Percentiles rank a stretch among this genome's conserved stretches.
phyloP scores from a whole-genome alignment of 2,113 vertebrate species.

The Cynopterus brachyotis region DNA sequence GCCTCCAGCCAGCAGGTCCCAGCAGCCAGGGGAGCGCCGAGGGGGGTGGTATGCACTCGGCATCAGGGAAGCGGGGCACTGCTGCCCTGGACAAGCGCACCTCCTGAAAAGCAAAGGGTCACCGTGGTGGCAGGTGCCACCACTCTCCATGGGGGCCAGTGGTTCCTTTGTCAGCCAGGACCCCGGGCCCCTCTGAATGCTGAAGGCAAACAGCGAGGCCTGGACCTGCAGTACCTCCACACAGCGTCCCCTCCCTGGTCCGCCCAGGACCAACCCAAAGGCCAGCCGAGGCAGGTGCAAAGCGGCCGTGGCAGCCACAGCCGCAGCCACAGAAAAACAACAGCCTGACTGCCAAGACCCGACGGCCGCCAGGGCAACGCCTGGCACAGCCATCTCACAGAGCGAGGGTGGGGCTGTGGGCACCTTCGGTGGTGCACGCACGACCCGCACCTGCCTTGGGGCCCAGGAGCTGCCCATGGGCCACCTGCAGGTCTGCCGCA shows the following conservation, averaged over 20 bases:
- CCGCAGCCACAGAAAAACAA: no score
- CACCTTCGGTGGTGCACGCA: no score
- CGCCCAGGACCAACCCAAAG: fast-evolving
- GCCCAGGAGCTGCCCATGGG: no score
- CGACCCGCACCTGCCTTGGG: no score
- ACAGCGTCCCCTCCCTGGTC: fast-evolving
- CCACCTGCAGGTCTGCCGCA: no score
- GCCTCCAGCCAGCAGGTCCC: background rate
- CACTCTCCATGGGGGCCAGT: fast-evolving
- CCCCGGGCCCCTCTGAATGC: fast-evolving
- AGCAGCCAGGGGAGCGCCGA: fast-evolving
- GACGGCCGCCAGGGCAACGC: fast-evolving
- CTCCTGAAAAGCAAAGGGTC: background rate
- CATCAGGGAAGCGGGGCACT: fast-evolving
- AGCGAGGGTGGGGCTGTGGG: no score
- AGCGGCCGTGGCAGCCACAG: fast-evolving
- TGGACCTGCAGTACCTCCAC: background rate
- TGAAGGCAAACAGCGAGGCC: background rate
- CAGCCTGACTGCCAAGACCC: background rate
- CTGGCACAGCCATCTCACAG: no score
- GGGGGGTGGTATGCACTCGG: background rate
- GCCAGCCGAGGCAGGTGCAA: fast-evolving
- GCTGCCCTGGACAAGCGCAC: background rate
- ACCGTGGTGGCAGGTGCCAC: fast-evolving
- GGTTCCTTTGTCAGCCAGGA: fast-evolving